Conservation (phyloP, 2,113 vertebrate genomes). For the Dunckerocampus dactyliophorus region DNA sequence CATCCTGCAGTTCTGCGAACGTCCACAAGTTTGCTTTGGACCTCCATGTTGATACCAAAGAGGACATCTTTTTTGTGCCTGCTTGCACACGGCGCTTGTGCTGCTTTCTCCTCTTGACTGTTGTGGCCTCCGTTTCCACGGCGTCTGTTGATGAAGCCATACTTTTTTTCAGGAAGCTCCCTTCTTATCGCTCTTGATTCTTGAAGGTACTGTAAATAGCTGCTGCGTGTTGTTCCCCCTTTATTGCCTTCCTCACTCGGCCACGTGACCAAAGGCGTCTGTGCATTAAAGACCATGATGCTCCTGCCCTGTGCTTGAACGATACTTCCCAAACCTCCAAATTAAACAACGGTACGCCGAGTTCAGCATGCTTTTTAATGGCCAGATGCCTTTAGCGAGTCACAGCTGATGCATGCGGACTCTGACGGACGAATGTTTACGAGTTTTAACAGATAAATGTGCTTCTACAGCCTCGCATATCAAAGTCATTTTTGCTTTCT, state of each 20-base stretch:
- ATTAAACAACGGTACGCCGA: neutral
- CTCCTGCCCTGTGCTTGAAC: neutral
- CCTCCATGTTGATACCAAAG: constrained; percentile 56
- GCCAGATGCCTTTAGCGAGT: constrained; percentile 29
- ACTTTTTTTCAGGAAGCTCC: constrained; percentile 33
- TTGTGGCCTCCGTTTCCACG: constrained; percentile 21
- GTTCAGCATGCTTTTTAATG: neutral
- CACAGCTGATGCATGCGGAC: constrained; percentile 13
- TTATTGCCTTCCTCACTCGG: constrained; percentile 46
- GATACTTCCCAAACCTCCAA: neutral
- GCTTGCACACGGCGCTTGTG: constrained; percentile 45
- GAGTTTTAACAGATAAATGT: too few species aligned
- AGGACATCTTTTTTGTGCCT: constrained; percentile 60
- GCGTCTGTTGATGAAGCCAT: constrained; percentile 66
- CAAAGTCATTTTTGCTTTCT: constrained; percentile 6
- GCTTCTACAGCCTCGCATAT: neutral
- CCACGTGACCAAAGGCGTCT: constrained; percentile 22
- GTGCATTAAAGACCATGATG: neutral
- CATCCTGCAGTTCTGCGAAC: too few species aligned
- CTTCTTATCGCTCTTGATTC: constrained; percentile 31
- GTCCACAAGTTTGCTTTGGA: too few species aligned
- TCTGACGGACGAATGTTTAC: constrained; percentile 54
- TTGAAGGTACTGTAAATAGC: constrained; percentile 42
- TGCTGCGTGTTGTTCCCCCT: constrained; percentile 20
- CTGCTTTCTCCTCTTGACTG: constrained; percentile 44